Evolutionary conservation across 2,113 vertebrate species (phyloP).

Genomic region (Odocoileus hemionus): DNA sequence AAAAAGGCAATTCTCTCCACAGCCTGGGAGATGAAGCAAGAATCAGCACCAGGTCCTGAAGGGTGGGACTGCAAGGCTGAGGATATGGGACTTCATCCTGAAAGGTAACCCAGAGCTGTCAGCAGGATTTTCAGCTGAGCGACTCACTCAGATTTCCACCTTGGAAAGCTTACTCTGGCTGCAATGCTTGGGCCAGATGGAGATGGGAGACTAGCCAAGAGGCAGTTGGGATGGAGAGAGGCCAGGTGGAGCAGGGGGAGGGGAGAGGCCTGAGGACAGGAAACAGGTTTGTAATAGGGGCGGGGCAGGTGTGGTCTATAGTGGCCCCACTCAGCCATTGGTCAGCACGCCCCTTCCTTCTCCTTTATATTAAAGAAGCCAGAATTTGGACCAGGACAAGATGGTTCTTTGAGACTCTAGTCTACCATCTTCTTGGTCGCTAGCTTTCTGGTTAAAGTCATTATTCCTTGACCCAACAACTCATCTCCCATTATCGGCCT

Average conservation of each 20-base stretch:
- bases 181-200: not conserved
- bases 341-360: not conserved
- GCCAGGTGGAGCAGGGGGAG: not conserved
- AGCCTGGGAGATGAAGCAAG: not conserved
- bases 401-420: not conserved
- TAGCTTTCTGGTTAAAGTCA: not conserved
- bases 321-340: accelerated
- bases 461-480: not conserved
- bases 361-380: not conserved
- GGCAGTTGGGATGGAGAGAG: not conserved
- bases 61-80: not conserved
- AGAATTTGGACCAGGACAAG: not conserved
- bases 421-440: not conserved
- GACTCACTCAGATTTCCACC: not conserved
- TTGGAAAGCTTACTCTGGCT: not conserved
- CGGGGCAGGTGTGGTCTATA: not conserved
- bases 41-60: not conserved
- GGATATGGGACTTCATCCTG: not conserved
- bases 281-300: not conserved
- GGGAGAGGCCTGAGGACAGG: not conserved
- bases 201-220: not conserved
- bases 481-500: not conserved
- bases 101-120: not conserved
- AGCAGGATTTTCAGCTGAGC: not conserved
- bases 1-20: not conserved